Conservation (phyloP, 1,140 invertebrate species). For the Littorina saxatilis region DNA sequence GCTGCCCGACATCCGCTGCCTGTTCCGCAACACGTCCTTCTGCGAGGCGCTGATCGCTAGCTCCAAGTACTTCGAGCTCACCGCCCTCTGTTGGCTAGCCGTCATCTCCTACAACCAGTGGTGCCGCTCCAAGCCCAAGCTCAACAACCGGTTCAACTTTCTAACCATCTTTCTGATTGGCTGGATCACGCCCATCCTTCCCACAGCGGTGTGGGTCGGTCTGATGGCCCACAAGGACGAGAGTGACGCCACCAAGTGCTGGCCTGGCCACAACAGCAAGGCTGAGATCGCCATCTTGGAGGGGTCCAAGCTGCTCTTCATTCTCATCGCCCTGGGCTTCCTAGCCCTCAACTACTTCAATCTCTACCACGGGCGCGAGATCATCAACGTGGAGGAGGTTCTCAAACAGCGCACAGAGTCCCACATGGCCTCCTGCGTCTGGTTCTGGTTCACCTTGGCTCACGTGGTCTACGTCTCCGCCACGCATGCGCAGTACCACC, state of each 20-base stretch:
- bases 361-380: conserved; percentile 28
- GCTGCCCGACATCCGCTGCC: conserved; percentile 37
- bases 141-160: conserved; percentile 26
- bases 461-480: conserved; percentile 32
- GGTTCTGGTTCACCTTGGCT: conserved; percentile 29
- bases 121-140: conserved; percentile 35
- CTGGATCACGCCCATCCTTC: conserved; percentile 29
- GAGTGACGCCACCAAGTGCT: conserved; percentile 21
- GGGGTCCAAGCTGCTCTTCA: conserved; percentile 27
- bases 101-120: conserved; percentile 36
- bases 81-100: conserved; percentile 34
- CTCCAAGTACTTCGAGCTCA: conserved; percentile 36
- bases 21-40: conserved; percentile 34
- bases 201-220: conserved; percentile 23
- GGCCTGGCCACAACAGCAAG: conserved; percentile 30
- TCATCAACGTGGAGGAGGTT: conserved; percentile 41
- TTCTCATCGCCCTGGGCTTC: conserved; percentile 25
- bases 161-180: conserved; percentile 18
- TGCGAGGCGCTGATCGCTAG: conserved; percentile 31
- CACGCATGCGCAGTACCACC: conserved; percentile 29
- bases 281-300: conserved; percentile 34
- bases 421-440: conserved; percentile 6
- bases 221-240: conserved; percentile 7
- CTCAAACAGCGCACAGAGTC: conserved; percentile 30
- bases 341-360: conserved; percentile 25